Evolutionary conservation across 2,113 vertebrate species (phyloP).

Genomic region (Ictalurus furcatus): DNA sequence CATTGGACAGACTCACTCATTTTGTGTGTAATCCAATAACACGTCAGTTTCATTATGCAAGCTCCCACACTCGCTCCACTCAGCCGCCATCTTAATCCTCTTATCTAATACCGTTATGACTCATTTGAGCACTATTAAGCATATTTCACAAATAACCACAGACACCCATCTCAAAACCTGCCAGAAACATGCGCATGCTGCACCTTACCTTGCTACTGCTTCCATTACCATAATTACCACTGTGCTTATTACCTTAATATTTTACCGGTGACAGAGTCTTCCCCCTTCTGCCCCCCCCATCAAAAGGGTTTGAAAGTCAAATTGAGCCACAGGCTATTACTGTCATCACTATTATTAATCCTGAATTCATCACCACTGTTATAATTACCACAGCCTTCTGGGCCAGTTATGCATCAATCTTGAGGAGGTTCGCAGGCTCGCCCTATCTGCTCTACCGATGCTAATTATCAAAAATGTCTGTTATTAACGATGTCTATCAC

Average conservation of each 20-base stretch:
- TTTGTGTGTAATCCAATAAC: slow-evolving; percentile 35
- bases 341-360: slow-evolving; percentile 63
- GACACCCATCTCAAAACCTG: slow-evolving; percentile 22
- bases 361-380: slow-evolving; percentile 58
- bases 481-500: slow-evolving; percentile 44
- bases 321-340: slow-evolving; percentile 61
- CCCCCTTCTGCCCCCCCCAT: slow-evolving; percentile 37
- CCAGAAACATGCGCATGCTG: slow-evolving; percentile 39
- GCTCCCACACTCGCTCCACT: slow-evolving; percentile 15
- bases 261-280: slow-evolving; percentile 55
- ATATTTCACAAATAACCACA: slow-evolving; percentile 32
- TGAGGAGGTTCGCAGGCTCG: background rate
- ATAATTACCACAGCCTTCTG: slow-evolving; percentile 58
- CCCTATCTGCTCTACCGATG: slow-evolving; percentile 30
- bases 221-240: slow-evolving; percentile 60
- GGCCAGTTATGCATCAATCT: slow-evolving; percentile 40
- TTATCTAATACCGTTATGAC: slow-evolving; percentile 43
- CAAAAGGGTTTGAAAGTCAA: slow-evolving; percentile 55
- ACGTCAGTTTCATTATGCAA: slow-evolving; percentile 7
- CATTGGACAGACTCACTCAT: slow-evolving; percentile 15
- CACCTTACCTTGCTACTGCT: slow-evolving; percentile 31
- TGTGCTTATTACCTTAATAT: slow-evolving; percentile 54
- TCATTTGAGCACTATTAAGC: slow-evolving; percentile 49
- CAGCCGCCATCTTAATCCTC: slow-evolving; percentile 20
- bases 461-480: slow-evolving; percentile 47